These are phyloP conservation scores for Clamator glandarius DNA, from an alignment of 2,797 vertebrate genomes.

Conservation along the genomic window DNA sequence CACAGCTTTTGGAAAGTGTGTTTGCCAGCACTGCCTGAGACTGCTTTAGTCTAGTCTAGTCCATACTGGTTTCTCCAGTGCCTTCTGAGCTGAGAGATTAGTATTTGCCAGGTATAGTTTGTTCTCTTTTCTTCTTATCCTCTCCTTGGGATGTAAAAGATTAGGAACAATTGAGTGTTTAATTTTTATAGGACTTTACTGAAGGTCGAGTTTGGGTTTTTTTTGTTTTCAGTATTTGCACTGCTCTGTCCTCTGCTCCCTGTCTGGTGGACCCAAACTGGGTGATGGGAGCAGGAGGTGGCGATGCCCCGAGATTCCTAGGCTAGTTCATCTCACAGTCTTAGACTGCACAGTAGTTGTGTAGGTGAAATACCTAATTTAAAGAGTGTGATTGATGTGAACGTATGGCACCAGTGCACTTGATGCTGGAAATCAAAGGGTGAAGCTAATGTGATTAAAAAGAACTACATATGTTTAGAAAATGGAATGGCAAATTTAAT, in stretches of 20 bases:
- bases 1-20: background rate
- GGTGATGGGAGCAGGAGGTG: background rate
- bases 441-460: background rate
- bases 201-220: background rate
- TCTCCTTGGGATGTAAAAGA: background rate
- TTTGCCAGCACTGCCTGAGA: background rate
- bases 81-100: background rate
- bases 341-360: background rate
- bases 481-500: background rate
- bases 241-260: background rate
- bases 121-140: background rate
- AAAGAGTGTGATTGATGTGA: background rate
- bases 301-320: background rate
- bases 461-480: background rate
- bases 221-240: fast-evolving
- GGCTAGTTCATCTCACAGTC: background rate
- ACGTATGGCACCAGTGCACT: fast-evolving
- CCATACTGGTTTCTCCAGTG: background rate
- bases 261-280: background rate
- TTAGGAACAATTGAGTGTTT: background rate
- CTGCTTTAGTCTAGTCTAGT: background rate
- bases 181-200: background rate
- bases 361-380: background rate
- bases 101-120: background rate
- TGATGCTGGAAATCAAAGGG: background rate